Base-by-base conservation (phyloP, 2,797 vertebrate species). In the Crax fasciolata region DNA sequence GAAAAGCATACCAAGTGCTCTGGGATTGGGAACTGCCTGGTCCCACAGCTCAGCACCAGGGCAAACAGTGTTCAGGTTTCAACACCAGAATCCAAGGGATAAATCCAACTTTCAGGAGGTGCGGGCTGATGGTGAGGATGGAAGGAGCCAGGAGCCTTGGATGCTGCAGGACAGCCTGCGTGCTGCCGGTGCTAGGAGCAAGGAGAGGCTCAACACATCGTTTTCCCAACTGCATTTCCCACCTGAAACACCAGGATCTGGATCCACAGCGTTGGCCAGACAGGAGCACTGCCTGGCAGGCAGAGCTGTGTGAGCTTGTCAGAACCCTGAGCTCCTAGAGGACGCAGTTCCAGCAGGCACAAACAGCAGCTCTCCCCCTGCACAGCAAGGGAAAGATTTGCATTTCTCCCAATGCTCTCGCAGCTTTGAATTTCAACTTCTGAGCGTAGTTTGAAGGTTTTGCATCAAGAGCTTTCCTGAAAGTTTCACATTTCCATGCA, bases 361-460 rank as follows among this genome's bases (percentile, higher is more conserved):
- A 62, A 49, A 15, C 27, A 87, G 74, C 83, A 91, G 87, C 84
- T 87, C 66, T 73, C 9, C 62, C 39, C 76, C 48, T 18, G 70
- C 41, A 73, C 20, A 61, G 85, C 49, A 41, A 89, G 82, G 48
- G 30, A 54, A 80, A 89, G 68, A 91, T 85, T 70, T 94, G 93
- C 89, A 95, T 92, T 94, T 94, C 87, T 89, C 87, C 76, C 61
- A 78, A 61, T 7, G 4, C 30, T 46, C 65, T 93, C 10, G 3
- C 65, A 85, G 82, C 87, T 93, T 88, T n/a, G 74, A 66, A 87
- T 93, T 80, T 75, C 72, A 89, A 16, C 87, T 96, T 67, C 49
- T 83, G 72, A 16, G n/a, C 43, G 52, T 54, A 9, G 1, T 30
- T 81, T 8, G 52, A 76, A 30, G 89, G 72, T 86, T 92, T 71